Evolutionary conservation across 2,888 invertebrate genomes (phyloP), one percentile per base, ranked within the genome.

Genomic region (Chymomyza caudatula): DNA sequence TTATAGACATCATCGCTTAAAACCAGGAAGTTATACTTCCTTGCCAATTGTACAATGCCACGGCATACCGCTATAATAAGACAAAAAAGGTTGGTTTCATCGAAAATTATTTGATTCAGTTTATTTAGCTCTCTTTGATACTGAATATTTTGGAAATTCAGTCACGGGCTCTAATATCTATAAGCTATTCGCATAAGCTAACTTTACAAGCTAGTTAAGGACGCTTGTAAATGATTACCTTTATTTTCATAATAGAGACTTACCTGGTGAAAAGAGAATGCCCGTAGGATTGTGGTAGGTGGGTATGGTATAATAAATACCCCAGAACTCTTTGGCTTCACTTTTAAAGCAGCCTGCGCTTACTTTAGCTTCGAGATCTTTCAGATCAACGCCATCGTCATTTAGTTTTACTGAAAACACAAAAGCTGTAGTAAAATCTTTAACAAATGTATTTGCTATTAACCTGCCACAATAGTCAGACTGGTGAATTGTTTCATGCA

Each of bases 1-100:
- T 93, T 94, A 76, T 94, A 94, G 2, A 94, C 93, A 86, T 94
- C 94, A 76, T 94, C 94, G 75, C 92, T 92, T 1, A 91, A 86
- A 13, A 94, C 89, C 6, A 91, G 78, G 13, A 92, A 83, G 44
- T 91, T 89, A 67, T 90, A 88, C 37, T 91, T 86, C 4, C 91
- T 86, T 0, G 92, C 91, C 15, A 92, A 79, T 29, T 86, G 73
- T 3, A 92, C 89, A 22, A 92, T 82, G 17, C 88, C 87, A 42
- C 87, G 86, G 60, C 91, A 91, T 51, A 89, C 87, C 71, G 88
- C 91, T 91, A 58, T 2, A 42, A 44, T 3, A 22, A n/a, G n/a
- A n/a, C n/a, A 22, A 23, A 3, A 44, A 19, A 4, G 20, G 43
- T 25, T 25, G n/a, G n/a, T n/a, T n/a, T n/a, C n/a, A n/a, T n/a